A percentile compares a stretch with the other conserved stretches of the same genome.
Evolutionary conservation across 1,140 invertebrate species (phyloP).

Genomic region (Lutraria rhynchaena): DNA sequence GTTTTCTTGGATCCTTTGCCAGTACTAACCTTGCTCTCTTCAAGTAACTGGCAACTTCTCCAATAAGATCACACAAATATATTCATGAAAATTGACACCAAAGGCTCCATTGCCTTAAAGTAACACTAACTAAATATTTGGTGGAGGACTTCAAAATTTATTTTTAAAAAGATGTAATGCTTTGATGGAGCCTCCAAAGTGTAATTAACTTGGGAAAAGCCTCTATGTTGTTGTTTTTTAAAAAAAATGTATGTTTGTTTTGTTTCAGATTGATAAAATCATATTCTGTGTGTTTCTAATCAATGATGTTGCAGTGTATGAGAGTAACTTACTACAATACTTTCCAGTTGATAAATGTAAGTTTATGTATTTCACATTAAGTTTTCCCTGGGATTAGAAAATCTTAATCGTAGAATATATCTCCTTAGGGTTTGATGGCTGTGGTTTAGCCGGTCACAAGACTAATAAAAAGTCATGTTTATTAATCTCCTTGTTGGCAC

Average conservation of each 20-base stretch:
- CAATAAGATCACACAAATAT: no score
- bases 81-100: neutral
- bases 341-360: constrained; percentile 39
- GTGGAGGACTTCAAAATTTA: neutral
- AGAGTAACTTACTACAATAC: constrained; percentile 35
- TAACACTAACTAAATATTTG: neutral
- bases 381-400: no score
- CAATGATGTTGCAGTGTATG: constrained; percentile 51
- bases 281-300: constrained; percentile 54
- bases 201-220: neutral
- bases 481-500: no score
- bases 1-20: no score
- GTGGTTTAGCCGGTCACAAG: no score
- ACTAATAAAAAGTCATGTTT: no score
- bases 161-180: neutral
- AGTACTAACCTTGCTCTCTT: no score
- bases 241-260: constrained; percentile 2
- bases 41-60: no score
- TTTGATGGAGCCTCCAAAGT: neutral
- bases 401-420: no score
- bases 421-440: no score
- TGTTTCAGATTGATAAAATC: constrained; percentile 45
- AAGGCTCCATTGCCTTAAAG: neutral
- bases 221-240: neutral
- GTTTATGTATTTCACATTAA: neutral